Percentiles rank a stretch among this genome's conserved stretches.
These are phyloP conservation scores for Trididemnum miniatum DNA, from an alignment of 23 tunicate genomes.

Conservation along the genomic window DNA sequence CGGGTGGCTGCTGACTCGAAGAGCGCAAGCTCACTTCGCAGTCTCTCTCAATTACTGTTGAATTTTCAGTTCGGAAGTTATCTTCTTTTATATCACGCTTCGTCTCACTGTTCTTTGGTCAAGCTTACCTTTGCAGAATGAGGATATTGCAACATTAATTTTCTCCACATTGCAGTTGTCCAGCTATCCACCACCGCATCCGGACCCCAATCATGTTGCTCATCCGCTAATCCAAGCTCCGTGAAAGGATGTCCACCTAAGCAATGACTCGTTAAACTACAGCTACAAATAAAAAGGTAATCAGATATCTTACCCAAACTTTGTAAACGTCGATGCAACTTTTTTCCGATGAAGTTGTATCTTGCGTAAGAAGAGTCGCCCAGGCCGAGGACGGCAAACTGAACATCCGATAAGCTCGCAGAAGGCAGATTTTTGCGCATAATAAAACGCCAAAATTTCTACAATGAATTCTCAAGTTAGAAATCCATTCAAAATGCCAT, in stretches of 20 bases:
- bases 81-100: too few relatives aligned
- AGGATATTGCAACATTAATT: conserved; percentile 39
- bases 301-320: conserved; percentile 63
- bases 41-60: too few relatives aligned
- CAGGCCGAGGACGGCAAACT: conserved; percentile 78
- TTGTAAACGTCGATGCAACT: conserved; percentile 55
- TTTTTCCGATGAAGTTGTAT: conserved; percentile 83
- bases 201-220: conserved; percentile 97
- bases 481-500: background rate
- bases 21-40: too few relatives aligned
- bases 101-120: too few relatives aligned
- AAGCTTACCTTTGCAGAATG: conserved; percentile 9
- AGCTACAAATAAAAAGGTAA: background rate
- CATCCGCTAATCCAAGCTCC: conserved; percentile 85
- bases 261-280: background rate
- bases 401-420: conserved; percentile 44
- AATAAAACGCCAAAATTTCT: conserved; percentile 92
- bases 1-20: too few relatives aligned
- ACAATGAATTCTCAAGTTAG: background rate
- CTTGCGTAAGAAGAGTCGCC: conserved; percentile 96
- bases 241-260: conserved; percentile 60
- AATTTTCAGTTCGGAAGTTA: too few relatives aligned
- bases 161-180: conserved; percentile 65
- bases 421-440: conserved; percentile 81
- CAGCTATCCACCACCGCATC: conserved; percentile 86